Base-by-base conservation (phyloP, 64 coral and sea anemone species). In the Stylophora pistillata region DNA sequence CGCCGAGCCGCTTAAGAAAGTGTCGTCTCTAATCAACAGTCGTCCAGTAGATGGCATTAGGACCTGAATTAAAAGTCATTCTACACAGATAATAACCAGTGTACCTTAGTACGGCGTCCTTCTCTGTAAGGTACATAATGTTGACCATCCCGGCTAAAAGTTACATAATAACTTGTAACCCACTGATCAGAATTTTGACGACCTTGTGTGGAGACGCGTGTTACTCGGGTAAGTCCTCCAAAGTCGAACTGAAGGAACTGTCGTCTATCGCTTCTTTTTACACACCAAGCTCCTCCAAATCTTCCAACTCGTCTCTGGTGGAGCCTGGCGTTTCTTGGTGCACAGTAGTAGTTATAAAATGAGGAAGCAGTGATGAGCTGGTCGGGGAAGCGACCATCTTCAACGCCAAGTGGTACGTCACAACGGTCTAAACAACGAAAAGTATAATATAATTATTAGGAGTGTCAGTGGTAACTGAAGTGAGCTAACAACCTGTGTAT, bases 231-330 rank as follows among this genome's bases (percentile, higher is more conserved):
- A 11, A 85, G 69, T 14, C 91, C 95, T 52, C 91, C 95, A 28
- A 97, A 86, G 26, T 97, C 95, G 30, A 97, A 73, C 54, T 93
- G 91, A 37, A 97, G n/a, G 87, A 87, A 97, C 55, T 89, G 91
- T 2, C 26, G 33, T 57, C 33, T 76, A 53, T 90, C 81, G 16
- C 83, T 76, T 52, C 71, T 58, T 16, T 73, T 77, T 3, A 82
- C 78, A 25, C 83, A 92, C 90, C 90, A 92, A 0, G 90, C 83
- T 1, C 90, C 90, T 26, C 90, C 79, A 58, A 77, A 70, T 7
- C 85, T 68, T 15, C 85, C 85, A 0, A 74, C 85, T 5, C 85
- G 85, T 31, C 73, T 13, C 73, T 92, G 90, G 29, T 31, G 80
- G 23, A 86, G 74, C 20, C 90, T 47, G 15, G 81, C 90, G 23